Evolutionary conservation across 2,797 vertebrate genomes (phyloP).

Genomic region (Trichosurus vulpecula): DNA sequence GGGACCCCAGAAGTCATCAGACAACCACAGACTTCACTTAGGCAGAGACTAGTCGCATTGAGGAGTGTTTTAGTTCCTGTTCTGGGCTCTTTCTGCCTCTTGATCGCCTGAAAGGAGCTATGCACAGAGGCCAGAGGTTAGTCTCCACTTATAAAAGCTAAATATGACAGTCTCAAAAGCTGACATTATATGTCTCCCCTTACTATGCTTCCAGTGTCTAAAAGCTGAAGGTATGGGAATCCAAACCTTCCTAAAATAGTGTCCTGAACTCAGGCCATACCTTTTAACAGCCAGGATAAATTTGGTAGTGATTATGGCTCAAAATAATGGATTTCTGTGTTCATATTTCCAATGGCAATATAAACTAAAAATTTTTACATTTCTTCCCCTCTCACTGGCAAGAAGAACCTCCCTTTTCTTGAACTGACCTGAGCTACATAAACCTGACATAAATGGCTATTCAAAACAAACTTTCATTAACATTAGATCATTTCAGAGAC

Average conservation of each 20-base stretch:
- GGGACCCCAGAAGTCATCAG: slow-evolving; percentile 28
- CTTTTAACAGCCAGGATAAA: slow-evolving; percentile 78
- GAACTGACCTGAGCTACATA: slow-evolving; percentile 75
- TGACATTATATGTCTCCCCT: slow-evolving; percentile 68
- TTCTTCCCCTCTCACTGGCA: slow-evolving; percentile 77
- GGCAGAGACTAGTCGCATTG: slow-evolving; percentile 15
- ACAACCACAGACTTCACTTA: slow-evolving; percentile 46
- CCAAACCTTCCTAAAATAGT: slow-evolving; percentile 77
- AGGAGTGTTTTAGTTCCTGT: slow-evolving; percentile 29
- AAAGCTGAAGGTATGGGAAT: slow-evolving; percentile 74
- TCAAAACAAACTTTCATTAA: slow-evolving; percentile 79
- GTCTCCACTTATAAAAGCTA: slow-evolving; percentile 74
- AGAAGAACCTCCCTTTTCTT: slow-evolving; percentile 76
- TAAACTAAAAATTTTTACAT: slow-evolving; percentile 80
- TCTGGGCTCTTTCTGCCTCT: slow-evolving; percentile 33
- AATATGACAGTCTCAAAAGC: slow-evolving; percentile 76
- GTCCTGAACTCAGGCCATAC: slow-evolving; percentile 70
- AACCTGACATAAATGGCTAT: slow-evolving; percentile 78
- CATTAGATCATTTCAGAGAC: slow-evolving; percentile 72
- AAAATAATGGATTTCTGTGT: slow-evolving; percentile 80
- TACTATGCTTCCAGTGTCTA: slow-evolving; percentile 75
- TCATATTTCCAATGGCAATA: slow-evolving; percentile 77
- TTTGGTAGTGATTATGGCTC: slow-evolving; percentile 74
- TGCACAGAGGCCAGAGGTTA: slow-evolving; percentile 73
- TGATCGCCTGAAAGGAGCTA: slow-evolving; percentile 72